A percentile compares a stretch with the other conserved stretches of the same genome.
These are phyloP conservation scores for Neoaliturus tenellus DNA, from an alignment of 2,888 invertebrate genomes.

Conservation along the genomic window DNA sequence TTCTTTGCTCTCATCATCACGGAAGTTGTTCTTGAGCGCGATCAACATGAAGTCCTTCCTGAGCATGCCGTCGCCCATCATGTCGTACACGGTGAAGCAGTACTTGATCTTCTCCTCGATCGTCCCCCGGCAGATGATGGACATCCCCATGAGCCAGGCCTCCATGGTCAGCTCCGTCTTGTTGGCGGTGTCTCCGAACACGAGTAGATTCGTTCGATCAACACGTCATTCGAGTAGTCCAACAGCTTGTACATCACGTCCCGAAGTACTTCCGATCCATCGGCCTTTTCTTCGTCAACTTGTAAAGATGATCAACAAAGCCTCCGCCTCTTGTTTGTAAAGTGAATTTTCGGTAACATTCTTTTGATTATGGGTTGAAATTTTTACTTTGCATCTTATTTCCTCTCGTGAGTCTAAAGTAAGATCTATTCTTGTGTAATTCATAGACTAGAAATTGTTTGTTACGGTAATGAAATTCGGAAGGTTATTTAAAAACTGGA, in stretches of 20 bases:
- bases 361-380: slow-evolving; percentile 35
- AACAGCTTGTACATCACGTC: slow-evolving; percentile 40
- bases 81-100: slow-evolving; percentile 55
- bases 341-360: not conserved
- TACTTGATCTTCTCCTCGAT: slow-evolving; percentile 49
- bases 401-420: slow-evolving; percentile 44
- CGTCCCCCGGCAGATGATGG: slow-evolving; percentile 43
- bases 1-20: slow-evolving; percentile 53
- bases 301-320: slow-evolving; percentile 52
- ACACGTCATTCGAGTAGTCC: slow-evolving; percentile 42
- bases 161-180: slow-evolving; percentile 48
- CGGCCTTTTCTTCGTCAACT: slow-evolving; percentile 44
- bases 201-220: slow-evolving; percentile 55
- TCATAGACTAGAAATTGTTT: slow-evolving; percentile 3
- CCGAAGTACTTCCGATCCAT: slow-evolving; percentile 55
- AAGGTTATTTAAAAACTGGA: not conserved
- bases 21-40: slow-evolving; percentile 33
- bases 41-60: slow-evolving; percentile 53
- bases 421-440: not conserved
- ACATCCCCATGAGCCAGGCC: slow-evolving; percentile 53
- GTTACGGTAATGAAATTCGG: not conserved
- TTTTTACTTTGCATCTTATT: slow-evolving; percentile 42
- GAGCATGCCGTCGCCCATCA: slow-evolving; percentile 51
- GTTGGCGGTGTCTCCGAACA: slow-evolving; percentile 45
- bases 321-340: slow-evolving; percentile 49